These are phyloP conservation scores for Pygocentrus nattereri DNA, from an alignment of 2,797 vertebrate genomes.

Conservation along the genomic window DNA sequence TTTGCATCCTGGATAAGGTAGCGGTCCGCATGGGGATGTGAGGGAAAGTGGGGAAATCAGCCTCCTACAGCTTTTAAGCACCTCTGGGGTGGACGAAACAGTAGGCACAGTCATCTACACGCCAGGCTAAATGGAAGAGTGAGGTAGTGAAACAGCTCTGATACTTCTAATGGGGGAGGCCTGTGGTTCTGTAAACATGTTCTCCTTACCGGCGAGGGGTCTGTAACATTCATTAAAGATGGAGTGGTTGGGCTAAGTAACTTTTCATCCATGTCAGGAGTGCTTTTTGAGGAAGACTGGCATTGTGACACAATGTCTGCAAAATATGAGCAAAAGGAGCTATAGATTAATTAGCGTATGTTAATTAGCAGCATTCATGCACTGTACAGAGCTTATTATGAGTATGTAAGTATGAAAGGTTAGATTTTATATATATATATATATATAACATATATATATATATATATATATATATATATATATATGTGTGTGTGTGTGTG, in stretches of 20 bases:
- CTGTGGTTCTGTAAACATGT: constrained; percentile 73
- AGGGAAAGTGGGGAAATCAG: constrained; percentile 74
- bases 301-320: neutral
- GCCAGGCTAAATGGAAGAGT: constrained; percentile 79
- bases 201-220: constrained; percentile 59
- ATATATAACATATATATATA: no score
- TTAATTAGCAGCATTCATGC: no score
- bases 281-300: neutral
- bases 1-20: constrained; percentile 77
- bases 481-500: no score
- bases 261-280: constrained; percentile 14
- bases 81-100: constrained; percentile 78
- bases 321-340: no score
- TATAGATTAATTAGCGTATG: no score
- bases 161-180: constrained; percentile 64
- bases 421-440: no score
- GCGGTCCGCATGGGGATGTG: constrained; percentile 67
- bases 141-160: constrained; percentile 66
- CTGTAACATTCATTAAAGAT: constrained; percentile 76
- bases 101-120: constrained; percentile 76
- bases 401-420: no score
- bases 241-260: constrained; percentile 50
- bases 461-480: no score
- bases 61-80: constrained; percentile 74
- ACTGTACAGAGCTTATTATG: no score